Conservation (phyloP, 2,888 invertebrate species). For the Aelia acuminata region DNA sequence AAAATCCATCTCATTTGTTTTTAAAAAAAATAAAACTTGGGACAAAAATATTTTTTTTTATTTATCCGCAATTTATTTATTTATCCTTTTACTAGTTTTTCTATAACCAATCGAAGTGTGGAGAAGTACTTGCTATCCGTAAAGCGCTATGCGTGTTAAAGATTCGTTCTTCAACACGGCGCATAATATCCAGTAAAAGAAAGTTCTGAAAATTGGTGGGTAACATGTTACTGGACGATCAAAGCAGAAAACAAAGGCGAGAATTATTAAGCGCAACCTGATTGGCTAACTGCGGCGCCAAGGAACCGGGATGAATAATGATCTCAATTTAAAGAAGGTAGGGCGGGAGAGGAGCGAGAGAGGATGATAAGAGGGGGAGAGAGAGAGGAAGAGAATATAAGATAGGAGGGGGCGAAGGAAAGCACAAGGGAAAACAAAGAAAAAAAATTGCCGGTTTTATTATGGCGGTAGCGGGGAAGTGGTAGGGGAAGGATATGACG, state of each 20-base stretch:
- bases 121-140: no score
- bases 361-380: not conserved
- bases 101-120: no score
- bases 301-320: slow-evolving; percentile 31
- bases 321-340: slow-evolving; percentile 8
- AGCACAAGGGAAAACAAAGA: slow-evolving; percentile 25
- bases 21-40: no score
- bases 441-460: slow-evolving; percentile 52
- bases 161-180: not conserved
- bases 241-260: slow-evolving; percentile 14
- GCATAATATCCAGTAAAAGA: not conserved
- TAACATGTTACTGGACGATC: not conserved
- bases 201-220: not conserved
- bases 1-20: no score
- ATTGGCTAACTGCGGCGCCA: slow-evolving; percentile 48
- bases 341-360: not conserved
- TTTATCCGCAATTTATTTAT: no score
- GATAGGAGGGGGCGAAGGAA: not conserved
- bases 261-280: slow-evolving; percentile 35
- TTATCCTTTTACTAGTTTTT: no score
- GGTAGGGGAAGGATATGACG: slow-evolving; percentile 55
- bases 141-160: not conserved
- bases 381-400: not conserved
- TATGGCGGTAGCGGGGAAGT: slow-evolving; percentile 51
- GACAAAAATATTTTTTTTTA: no score